Evolutionary conservation across 1,140 invertebrate genomes (phyloP), one percentile per base, ranked within the genome.

Genomic region (Drosophila pectinifera): DNA sequence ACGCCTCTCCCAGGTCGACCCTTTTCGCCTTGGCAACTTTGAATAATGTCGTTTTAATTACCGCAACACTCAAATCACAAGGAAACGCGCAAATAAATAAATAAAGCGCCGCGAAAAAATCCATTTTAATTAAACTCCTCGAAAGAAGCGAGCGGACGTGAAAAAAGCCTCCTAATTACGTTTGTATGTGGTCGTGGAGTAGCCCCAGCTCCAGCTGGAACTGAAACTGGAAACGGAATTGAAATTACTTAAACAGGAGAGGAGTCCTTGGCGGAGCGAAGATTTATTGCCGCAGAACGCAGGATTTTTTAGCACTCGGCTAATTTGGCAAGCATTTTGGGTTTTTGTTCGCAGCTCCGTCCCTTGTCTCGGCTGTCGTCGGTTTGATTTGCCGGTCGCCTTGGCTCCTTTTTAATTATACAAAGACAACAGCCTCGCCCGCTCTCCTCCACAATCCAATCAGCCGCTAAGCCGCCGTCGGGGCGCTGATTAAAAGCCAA

Each of bases 11-110:
- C n/a, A n/a, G 53, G 16, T 26, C 57, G 69, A 72, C 77, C 73
- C 75, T 78, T 79, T 88, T 82, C 20, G 20, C 34, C 49, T 36
- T 54, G 42, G 54, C 34, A 59, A 79, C 59, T 70, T 84, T 89
- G 77, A 89, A 84, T 89, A 89, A 89, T 89, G 84, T 90, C 85
- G 79, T 89, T 89, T 89, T 89, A 89, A 89, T 90, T 89, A 89
- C 84, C 85, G 65, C 85, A 78, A 78, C 78, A 84, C 74, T 80
- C 56, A 68, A 55, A 63, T 80, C 68, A 67, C 54, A 75, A 72
- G 55, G 41, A 68, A 64, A 64, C 42, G 63, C 20, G 72, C 58
- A 49, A 57, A 68, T 62, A 77, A 81, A 78, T 72, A 56, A 65
- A 51, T 57, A 73, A 36, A 54, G 45, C 65, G 51, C 38, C 55